phyloP scores from a whole-genome alignment of 2,888 invertebrate genomes.

The Sarcophaga rosellei region DNA sequence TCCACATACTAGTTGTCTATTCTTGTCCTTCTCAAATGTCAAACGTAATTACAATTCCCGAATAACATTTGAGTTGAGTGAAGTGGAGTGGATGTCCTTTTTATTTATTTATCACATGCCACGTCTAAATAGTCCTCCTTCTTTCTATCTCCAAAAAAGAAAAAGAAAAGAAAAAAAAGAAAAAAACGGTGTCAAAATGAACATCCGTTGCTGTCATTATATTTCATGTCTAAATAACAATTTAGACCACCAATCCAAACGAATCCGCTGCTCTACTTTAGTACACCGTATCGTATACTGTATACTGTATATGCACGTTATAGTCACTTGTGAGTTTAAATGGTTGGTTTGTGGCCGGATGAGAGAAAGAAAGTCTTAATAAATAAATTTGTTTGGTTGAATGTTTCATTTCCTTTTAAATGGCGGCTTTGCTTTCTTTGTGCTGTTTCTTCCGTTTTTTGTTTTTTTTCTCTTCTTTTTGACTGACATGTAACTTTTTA shows the following conservation, averaged over 20 bases:
- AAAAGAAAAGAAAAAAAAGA: too few species aligned
- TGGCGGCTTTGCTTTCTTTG: background rate
- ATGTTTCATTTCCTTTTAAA: constrained; percentile 44
- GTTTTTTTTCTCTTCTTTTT: background rate
- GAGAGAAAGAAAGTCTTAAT: constrained; percentile 40
- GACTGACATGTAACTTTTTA: background rate
- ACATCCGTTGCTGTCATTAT: constrained; percentile 25
- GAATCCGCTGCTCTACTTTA: background rate
- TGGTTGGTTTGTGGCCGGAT: constrained; percentile 34
- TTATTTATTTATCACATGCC: constrained; percentile 4
- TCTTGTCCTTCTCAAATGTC: constrained; percentile 3
- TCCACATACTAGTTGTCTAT: background rate
- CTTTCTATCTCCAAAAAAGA: background rate
- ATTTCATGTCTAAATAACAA: constrained; percentile 20
- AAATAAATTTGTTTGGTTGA: constrained; percentile 39
- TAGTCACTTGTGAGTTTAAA: background rate
- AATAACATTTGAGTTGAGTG: background rate
- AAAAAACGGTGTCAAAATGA: constrained; percentile 8
- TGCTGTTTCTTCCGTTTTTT: background rate
- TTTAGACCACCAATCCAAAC: background rate
- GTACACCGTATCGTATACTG: background rate
- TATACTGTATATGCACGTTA: too few species aligned
- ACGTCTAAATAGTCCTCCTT: background rate
- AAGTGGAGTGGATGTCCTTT: constrained; percentile 4
- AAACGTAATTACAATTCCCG: constrained; percentile 28